Base-by-base conservation (phyloP, 2,888 invertebrate species). In the Agelastica alni region DNA sequence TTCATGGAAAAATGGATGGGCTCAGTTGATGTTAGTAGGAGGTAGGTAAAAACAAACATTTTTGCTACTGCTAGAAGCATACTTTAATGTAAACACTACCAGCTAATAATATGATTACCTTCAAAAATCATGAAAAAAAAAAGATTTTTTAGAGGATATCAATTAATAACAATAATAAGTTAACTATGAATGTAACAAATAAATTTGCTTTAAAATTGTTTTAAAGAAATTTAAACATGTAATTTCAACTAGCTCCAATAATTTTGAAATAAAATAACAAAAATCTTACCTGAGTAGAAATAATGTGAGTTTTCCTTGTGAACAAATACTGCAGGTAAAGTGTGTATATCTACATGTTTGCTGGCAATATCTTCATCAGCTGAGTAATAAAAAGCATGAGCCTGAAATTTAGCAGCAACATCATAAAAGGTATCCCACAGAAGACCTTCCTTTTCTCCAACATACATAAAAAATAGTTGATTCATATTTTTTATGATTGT, bases 321-420 rank as follows among this genome's bases (percentile, higher is more conserved):
- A 4, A 94, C 94, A 77, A 92, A 85, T 17, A 94, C 82, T 26
- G 88, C 81, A 13, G 93, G 91, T 51, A 83, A 77, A 69, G 83
- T 84, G 56, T 85, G 83, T 43, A 85, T 79, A 59, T 84, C 85
- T 47, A 84, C 81, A 70, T 89, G 87, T 70, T 85, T 84, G 58
- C 82, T 84, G 4, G 88, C 85, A 43, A 90, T 80, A 63, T 85
- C 86, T 65, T 84, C 83, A 46, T 84, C 81, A 64, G 89, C 86
- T 34, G 87, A 84, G 78, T 92, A 96, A 76, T 96, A 96, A 80
- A 92, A 95, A 46, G 89, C 87, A 70, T 92, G 86, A 9, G 93
- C 88, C 74, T 94, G 93, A 77, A 91, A 89, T 68, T 84, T 84
- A 66, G 87, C 85, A n/a, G 88, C 86, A 59, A 85, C 83, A 6